Conservation (phyloP, 2,113 vertebrate species). For the Hippopotamus amphibius region DNA sequence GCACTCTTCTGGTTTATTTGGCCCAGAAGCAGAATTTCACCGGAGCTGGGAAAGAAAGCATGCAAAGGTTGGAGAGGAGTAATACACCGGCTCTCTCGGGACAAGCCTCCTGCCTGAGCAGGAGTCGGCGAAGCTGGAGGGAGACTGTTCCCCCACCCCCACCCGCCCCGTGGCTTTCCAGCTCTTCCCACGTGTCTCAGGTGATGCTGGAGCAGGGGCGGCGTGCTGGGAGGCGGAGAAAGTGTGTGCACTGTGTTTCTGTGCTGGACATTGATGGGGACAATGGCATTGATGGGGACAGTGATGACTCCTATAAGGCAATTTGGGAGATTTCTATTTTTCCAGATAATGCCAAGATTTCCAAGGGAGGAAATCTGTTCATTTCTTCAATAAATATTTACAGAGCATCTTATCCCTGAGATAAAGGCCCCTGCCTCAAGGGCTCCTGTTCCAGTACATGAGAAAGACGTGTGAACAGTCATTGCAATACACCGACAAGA, state of each 20-base stretch:
- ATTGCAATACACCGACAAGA: not conserved
- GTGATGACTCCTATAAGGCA: not conserved
- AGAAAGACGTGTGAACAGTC: not conserved
- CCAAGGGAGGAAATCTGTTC: not conserved
- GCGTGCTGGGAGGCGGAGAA: not conserved
- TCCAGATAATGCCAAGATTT: not conserved
- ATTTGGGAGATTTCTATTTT: not conserved
- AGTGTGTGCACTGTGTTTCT: not conserved
- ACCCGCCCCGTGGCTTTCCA: not conserved
- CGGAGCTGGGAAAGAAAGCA: not conserved
- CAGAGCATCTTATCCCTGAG: not conserved
- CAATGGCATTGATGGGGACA: not conserved
- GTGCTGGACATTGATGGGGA: not conserved
- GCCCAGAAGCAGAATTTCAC: not conserved
- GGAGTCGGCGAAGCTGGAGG: not conserved
- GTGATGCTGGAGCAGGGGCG: not conserved
- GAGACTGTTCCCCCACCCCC: not conserved
- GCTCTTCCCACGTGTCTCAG: not conserved
- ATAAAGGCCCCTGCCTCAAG: not conserved
- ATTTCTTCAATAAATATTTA: not conserved
- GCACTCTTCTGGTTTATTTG: conserved; percentile 10
- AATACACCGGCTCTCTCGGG: not conserved
- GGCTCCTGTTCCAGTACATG: not conserved
- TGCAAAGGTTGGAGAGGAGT: not conserved
- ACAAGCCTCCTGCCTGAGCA: not conserved